Evolutionary conservation across 2,797 vertebrate genomes (phyloP).

Genomic region (Xenentodon cancila): DNA sequence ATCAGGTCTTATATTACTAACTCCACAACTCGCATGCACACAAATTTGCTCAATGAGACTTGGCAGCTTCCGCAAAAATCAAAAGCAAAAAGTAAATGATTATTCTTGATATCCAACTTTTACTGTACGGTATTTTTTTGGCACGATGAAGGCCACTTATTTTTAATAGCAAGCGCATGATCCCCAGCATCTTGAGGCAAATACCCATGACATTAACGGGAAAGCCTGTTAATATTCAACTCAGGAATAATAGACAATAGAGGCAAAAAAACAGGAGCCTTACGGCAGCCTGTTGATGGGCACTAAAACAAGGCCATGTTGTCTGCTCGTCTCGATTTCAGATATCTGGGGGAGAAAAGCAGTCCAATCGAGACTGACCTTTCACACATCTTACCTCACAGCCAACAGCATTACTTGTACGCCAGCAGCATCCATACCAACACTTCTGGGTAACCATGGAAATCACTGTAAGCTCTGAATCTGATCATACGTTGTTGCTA

Average conservation of each 20-base stretch:
- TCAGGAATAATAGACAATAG: conserved; percentile 45
- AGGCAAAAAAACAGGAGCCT: conserved; percentile 15
- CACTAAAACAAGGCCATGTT: conserved; percentile 48
- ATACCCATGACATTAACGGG: conserved; percentile 35
- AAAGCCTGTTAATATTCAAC: conserved; percentile 49
- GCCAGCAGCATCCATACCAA: conserved; percentile 4
- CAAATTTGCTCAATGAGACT: neutral
- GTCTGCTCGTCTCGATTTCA: conserved; percentile 30
- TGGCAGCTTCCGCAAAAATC: no score
- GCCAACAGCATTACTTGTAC: conserved; percentile 23
- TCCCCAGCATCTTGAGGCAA: conserved; percentile 21
- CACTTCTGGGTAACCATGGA: conserved; percentile 39
- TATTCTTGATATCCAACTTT: no score
- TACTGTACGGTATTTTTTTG: no score
- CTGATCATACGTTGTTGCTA: conserved; percentile 4
- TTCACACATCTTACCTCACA: conserved; percentile 39
- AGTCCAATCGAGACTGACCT: conserved; percentile 39
- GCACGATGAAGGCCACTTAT: neutral
- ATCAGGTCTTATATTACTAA: conserved; percentile 9
- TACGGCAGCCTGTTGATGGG: conserved; percentile 5
- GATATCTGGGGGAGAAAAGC: conserved; percentile 27
- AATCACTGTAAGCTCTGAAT: conserved; percentile 11
- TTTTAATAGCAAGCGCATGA: conserved; percentile 31
- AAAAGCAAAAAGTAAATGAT: no score
- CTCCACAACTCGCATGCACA: neutral